Percentiles rank a stretch among this genome's conserved stretches.
Conservation (phyloP, 2,888 invertebrate species). For the Oithona nana region DNA sequence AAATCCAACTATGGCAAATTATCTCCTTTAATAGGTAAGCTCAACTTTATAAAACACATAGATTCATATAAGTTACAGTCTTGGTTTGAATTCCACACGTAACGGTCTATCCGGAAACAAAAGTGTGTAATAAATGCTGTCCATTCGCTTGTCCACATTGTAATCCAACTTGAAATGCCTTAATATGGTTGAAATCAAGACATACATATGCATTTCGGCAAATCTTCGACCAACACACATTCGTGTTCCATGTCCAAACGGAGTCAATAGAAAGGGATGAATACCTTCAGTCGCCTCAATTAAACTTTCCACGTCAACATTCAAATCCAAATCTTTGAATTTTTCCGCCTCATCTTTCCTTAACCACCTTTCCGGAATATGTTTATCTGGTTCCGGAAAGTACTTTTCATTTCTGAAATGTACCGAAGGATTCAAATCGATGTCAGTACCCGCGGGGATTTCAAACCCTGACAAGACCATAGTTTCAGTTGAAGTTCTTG, state of each 20-base stretch:
- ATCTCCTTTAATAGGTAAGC: neutral
- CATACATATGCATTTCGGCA: conserved; percentile 36
- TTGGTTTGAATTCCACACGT: conserved; percentile 25
- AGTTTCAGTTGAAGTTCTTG: conserved; percentile 27
- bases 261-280: conserved; percentile 33
- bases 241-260: conserved; percentile 35
- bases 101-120: conserved; percentile 32
- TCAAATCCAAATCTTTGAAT: conserved; percentile 16
- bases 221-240: conserved; percentile 35
- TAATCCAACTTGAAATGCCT: conserved; percentile 8
- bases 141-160: conserved; percentile 21
- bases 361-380: conserved; percentile 26
- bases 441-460: conserved; percentile 30
- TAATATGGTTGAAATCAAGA: conserved; percentile 25
- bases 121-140: conserved; percentile 32
- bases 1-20: neutral
- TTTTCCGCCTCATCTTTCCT: neutral
- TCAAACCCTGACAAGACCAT: conserved; percentile 28
- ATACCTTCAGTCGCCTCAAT: conserved; percentile 22
- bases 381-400: conserved; percentile 27
- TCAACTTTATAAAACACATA: too few species aligned
- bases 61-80: too few species aligned
- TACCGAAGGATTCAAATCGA: conserved; percentile 29
- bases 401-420: conserved; percentile 25
- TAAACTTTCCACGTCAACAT: conserved; percentile 13